These are phyloP conservation scores for Acinonyx jubatus DNA, from an alignment of 2,113 vertebrate genomes.

Conservation along the genomic window DNA sequence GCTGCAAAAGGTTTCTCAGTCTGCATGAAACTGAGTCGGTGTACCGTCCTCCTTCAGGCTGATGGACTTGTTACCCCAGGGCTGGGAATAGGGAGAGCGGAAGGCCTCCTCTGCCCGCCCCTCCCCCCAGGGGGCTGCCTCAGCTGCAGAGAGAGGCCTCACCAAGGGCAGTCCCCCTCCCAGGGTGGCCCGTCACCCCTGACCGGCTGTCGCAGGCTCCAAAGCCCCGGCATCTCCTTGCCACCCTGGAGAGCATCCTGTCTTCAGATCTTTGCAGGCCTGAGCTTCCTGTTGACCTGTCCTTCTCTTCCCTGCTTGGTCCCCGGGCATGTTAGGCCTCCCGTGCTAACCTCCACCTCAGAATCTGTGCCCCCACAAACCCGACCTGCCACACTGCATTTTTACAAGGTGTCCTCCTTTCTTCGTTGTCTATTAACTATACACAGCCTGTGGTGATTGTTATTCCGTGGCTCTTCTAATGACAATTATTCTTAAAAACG, in stretches of 20 bases:
- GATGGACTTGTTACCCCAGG: fast-evolving
- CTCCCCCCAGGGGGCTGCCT: too few relatives aligned
- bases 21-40: fast-evolving
- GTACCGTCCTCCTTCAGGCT: not conserved
- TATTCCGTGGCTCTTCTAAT: not conserved
- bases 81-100: not conserved
- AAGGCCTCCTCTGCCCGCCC: too few relatives aligned
- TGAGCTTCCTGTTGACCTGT: not conserved
- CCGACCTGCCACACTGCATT: fast-evolving
- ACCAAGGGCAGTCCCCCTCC: not conserved
- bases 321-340: not conserved
- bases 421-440: not conserved
- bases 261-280: not conserved
- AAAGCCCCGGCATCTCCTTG: fast-evolving
- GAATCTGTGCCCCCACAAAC: not conserved
- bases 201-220: fast-evolving
- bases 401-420: not conserved
- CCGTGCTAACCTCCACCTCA: not conserved
- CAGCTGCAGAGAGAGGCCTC: not conserved
- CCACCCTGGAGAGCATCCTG: not conserved
- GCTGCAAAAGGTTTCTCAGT: too few relatives aligned
- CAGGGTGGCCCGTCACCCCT: fast-evolving
- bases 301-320: not conserved
- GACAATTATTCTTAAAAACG: not conserved
- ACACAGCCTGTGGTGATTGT: not conserved